Evolutionary conservation across 2,888 invertebrate genomes (phyloP), one percentile per base, ranked within the genome.

Genomic region (Tineola bisselliella): DNA sequence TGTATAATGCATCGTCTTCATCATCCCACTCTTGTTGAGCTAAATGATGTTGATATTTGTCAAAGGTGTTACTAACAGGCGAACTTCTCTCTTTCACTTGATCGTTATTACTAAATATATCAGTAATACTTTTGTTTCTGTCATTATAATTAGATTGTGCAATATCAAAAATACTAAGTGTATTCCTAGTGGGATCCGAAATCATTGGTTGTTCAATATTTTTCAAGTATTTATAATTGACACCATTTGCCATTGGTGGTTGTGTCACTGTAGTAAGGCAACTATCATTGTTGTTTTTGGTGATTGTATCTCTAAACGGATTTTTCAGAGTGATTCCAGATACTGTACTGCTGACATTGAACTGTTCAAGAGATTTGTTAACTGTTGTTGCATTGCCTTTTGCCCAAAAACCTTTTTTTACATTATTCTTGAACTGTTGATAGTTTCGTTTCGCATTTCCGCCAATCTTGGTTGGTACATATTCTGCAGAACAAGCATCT

Each of bases 1-100:
- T 79, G 66, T 88, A 88, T 25, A 88, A 76, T 62, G 79, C 87
- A 64, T 87, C 87, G 66, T 88, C 87, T 66, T 87, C 87, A 61
- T 81, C 84, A 68, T 87, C 79, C 87, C 87, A 84, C 61, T 72
- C 71, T 65, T 82, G 81, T 66, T 77, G 78, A 44, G 63, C 68
- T 74, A 74, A 80, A 67, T 64, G 54, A 54, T 18, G 11, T 54
- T 48, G 17, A 48, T n/a, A 15, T 3, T 15, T 10, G 2, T 48
- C 17, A 6, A 48, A 71, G 33, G 70, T 63, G 54, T 75, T 70
- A 64, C 73, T 67, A 38, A 64, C 66, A 44, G n/a, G 63, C 61
- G 80, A 76, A 61, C 77, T 71, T 65, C 74, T 77, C 33, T 68
- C 68, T 48, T 69, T 63, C 38, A 63, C 63, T 60, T 67, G 64